Evolutionary conservation across 2,797 vertebrate species (phyloP).

Genomic region (Sebastolobus alascanus): DNA sequence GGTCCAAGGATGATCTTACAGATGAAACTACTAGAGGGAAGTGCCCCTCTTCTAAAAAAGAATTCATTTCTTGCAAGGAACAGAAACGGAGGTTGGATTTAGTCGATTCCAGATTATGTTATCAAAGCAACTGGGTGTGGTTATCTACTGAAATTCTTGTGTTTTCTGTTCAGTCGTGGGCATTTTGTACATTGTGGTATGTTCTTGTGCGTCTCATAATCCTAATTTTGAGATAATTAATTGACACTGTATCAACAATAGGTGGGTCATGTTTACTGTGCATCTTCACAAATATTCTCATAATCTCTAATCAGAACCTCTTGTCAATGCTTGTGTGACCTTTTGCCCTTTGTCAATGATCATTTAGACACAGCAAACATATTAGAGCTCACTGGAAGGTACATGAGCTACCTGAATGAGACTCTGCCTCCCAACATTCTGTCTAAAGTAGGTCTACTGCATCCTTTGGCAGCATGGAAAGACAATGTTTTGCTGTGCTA

Average conservation of each 20-base stretch:
- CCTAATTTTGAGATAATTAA: not conserved
- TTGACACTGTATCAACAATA: not conserved
- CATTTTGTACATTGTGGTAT: not conserved
- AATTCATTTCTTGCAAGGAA: constrained; percentile 24
- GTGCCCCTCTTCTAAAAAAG: not conserved
- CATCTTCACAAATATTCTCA: not conserved
- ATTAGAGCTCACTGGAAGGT: constrained; percentile 12
- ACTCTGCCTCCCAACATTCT: constrained; percentile 24
- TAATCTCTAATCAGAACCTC: constrained; percentile 27
- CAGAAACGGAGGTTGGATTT: constrained; percentile 14
- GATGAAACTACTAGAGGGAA: constrained; percentile 1
- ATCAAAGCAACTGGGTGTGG: not conserved
- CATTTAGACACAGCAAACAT: constrained; percentile 23
- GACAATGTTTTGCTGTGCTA: not conserved
- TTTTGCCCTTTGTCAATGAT: constrained; percentile 19
- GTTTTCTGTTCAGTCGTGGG: not conserved
- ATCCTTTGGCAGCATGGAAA: not conserved
- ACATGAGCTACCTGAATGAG: constrained; percentile 18
- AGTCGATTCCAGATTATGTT: not conserved
- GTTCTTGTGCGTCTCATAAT: too few relatives aligned
- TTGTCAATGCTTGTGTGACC: constrained; percentile 9
- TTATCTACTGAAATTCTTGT: not conserved
- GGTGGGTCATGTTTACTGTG: not conserved
- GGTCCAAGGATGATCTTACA: not conserved
- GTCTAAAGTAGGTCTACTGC: constrained; percentile 3